A percentile compares a stretch with the other conserved stretches of the same genome.
phyloP scores from a whole-genome alignment of 2,113 vertebrate genomes.

The Cynopterus brachyotis region DNA sequence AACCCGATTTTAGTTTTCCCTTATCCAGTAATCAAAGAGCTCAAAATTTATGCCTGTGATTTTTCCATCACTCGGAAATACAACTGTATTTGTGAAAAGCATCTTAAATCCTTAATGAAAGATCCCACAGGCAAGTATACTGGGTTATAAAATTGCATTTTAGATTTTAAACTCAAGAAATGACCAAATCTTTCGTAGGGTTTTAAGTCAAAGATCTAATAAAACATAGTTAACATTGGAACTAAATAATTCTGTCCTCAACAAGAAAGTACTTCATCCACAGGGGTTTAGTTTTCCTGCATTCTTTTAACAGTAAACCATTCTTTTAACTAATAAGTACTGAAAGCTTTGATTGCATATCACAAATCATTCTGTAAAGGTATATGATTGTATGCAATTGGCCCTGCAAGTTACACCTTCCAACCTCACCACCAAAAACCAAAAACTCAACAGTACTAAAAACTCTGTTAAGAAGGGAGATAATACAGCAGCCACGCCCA shows the following conservation, averaged over 20 bases:
- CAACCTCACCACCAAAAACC: neutral
- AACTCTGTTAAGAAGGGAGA: neutral
- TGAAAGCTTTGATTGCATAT: neutral
- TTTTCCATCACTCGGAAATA: neutral
- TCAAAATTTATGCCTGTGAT: neutral
- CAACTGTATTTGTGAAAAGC: neutral
- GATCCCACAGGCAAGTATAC: neutral
- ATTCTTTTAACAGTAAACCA: neutral
- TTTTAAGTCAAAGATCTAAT: constrained; percentile 27
- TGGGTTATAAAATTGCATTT: neutral
- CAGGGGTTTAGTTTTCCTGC: neutral
- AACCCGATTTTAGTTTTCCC: neutral
- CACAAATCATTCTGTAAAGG: neutral
- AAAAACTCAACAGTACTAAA: neutral
- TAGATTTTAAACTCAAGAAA: constrained; percentile 48
- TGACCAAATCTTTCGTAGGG: neutral
- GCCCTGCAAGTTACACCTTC: neutral
- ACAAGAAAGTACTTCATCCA: neutral
- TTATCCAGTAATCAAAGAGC: neutral
- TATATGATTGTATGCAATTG: neutral
- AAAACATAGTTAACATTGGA: neutral
- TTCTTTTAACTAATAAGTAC: neutral
- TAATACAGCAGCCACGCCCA: neutral
- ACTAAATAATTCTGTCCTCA: neutral
- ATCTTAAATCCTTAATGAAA: neutral